phyloP scores from a whole-genome alignment of 92 coral and sea anemone genomes.

The Zoanthus sansibaricus region DNA sequence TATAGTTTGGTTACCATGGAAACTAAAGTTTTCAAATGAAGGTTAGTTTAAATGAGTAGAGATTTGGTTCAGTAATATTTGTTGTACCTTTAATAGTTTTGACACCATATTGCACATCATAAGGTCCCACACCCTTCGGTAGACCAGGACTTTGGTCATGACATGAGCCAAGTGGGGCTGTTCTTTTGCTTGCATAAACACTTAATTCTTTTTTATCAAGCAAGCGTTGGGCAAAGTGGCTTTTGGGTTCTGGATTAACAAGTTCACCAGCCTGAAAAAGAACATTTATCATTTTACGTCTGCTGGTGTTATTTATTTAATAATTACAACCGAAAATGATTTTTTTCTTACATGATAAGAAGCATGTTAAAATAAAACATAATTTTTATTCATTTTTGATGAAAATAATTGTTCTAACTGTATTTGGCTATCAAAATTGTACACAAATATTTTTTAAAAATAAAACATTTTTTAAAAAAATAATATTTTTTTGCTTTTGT shows the following conservation, averaged over 20 bases:
- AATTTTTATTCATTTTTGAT: too few relatives aligned
- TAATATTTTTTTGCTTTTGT: too few relatives aligned
- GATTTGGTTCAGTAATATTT: too few relatives aligned
- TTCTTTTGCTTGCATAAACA: constrained; percentile 82
- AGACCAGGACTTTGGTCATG: constrained; percentile 88
- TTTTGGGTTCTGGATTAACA: constrained; percentile 84
- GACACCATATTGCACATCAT: constrained; percentile 91
- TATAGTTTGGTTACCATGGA: too few relatives aligned
- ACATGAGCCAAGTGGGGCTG: constrained; percentile 88
- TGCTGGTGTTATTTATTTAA: neutral
- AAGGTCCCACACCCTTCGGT: constrained; percentile 86
- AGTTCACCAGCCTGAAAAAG: constrained; percentile 90
- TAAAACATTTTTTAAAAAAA: too few relatives aligned
- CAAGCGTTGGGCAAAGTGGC: constrained; percentile 86
- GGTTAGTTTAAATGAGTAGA: too few relatives aligned
- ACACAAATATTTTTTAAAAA: too few relatives aligned
- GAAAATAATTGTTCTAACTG: too few relatives aligned
- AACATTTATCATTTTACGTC: neutral
- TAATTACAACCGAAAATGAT: neutral
- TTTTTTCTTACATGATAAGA: neutral
- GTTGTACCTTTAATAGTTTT: constrained; percentile 86
- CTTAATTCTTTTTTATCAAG: constrained; percentile 83
- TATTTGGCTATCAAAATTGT: too few relatives aligned
- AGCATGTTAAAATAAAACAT: too few relatives aligned
- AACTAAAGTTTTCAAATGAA: too few relatives aligned